Conservation (phyloP, 2,113 vertebrate genomes). For the Antigone vipio region DNA sequence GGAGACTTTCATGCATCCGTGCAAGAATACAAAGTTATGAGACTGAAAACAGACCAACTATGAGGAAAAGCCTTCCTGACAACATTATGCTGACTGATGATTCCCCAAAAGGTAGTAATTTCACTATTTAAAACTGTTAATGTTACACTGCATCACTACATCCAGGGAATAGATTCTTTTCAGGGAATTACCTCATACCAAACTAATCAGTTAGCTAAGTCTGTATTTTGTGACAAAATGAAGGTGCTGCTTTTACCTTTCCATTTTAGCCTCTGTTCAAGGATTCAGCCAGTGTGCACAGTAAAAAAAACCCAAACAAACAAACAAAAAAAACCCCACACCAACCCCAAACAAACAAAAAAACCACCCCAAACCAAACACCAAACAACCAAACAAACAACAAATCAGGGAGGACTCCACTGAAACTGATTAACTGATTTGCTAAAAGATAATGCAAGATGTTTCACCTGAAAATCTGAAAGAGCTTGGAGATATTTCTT, state of each 20-base stretch:
- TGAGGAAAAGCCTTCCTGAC: background rate
- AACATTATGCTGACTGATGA: background rate
- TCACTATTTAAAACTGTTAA: background rate
- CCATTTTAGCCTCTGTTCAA: background rate
- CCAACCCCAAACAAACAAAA: too few species aligned
- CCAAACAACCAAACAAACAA: background rate
- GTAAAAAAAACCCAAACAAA: background rate
- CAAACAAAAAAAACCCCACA: too few species aligned
- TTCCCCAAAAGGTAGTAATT: background rate
- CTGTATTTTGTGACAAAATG: background rate
- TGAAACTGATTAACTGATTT: background rate
- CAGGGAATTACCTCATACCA: background rate
- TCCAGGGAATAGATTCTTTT: background rate
- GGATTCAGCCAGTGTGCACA: background rate
- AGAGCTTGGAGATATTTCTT: background rate
- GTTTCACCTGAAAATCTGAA: background rate
- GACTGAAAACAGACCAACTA: background rate
- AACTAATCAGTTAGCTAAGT: background rate
- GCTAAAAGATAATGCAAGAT: background rate
- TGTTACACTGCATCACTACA: background rate
- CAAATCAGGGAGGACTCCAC: background rate
- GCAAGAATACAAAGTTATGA: background rate
- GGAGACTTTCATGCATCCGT: fast-evolving
- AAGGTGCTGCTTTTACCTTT: background rate
- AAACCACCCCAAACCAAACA: too few species aligned